Base-by-base conservation (phyloP, 2,113 vertebrate species). In the Forbesichthys papilliferus region DNA sequence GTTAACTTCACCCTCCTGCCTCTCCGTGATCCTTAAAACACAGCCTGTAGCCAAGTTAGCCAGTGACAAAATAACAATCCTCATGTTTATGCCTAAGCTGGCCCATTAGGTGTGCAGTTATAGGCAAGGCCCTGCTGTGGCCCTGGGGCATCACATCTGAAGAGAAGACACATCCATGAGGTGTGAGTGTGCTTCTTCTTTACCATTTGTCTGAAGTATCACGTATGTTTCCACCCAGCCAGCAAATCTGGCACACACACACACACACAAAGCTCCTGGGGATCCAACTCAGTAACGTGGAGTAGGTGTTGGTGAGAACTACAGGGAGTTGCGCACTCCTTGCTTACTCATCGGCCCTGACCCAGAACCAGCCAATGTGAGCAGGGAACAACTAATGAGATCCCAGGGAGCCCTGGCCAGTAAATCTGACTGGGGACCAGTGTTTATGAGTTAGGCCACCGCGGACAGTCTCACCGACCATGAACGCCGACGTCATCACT, bases 51-150 rank as follows among this genome's bases (percentile, higher is more conserved):
- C 66, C 3, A 79, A 78, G 64, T 53, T 54, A 59, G 60, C 54
- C 68, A 81, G 86, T 87, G 86, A 85, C 89, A 87, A 86, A 85
- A 83, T 80, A 86, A 87, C 84, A 82, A 67, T 75, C 67, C 55
- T 47, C 62, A 42, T 88, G 83, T 87, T 86, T 77, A 86, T 86
- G 84, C 71, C 76, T 86, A 86, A 89, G 12, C 87, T 81, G 66
- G 73, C 60, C 75, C 78, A 86, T 88, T 87, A 89, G 69, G 68
- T 82, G 70, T 68, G 78, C 36, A 75, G 74, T 59, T 79, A 68
- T 78, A 27, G 27, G 27, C 27, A 27, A 27, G 75, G 70, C 80
- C 53, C 63, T 27, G 27, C 27, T 27, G 27, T 77, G 72, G 75
- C 81, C 83, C 54, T 63, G 18, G 78, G 80, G 74, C 56, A 10